Evolutionary conservation across 2,888 invertebrate genomes (phyloP), one percentile per base, ranked within the genome.

Genomic region (Hyposoter didymator): DNA sequence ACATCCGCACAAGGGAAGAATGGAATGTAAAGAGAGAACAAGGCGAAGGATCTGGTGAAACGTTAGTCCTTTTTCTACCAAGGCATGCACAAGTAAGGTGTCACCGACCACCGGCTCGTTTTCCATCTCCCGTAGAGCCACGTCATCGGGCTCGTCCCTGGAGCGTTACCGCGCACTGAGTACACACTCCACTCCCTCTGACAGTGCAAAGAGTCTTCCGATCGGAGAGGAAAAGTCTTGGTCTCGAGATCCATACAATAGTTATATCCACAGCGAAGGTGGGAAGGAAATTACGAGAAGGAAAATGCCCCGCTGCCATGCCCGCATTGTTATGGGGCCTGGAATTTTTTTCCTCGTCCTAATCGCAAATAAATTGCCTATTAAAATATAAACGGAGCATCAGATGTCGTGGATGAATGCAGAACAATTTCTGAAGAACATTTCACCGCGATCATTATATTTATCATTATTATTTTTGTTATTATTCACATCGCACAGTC

Each of bases 71-170:
- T 79, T 78, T 82, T 84, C 85, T 75, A 79, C 73, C 62, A 66
- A 52, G 84, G 84, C 67, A 87, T 86, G 84, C 75, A 87, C 87
- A 88, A 90, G 90, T 87, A 89, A 90, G 90, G 90, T 91, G 90
- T 90, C 91, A 90, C 89, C 88, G 88, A 89, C 89, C 89, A 89
- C 88, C 88, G 89, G 88, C 89, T 90, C 90, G 89, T 89, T 92
- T 92, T 91, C 90, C 92, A 90, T 92, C 92, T 91, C 73, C 76
- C 82, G 45, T 80, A 84, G 78, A 83, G 74, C 82, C 78, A 72
- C 82, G 79, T 82, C 87, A 62, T 84, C 82, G 78, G 73, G 87
- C 55, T 72, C 78, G 75, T 85, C 73, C 78, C 86, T 76, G 32
- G 79, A 82, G 75, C 67, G 72, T 79, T 74, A 72, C 80, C 70